Percentiles rank a stretch among this genome's conserved stretches.
Evolutionary conservation across 2,888 invertebrate genomes (phyloP).

Genomic region (Anticlea derivata): DNA sequence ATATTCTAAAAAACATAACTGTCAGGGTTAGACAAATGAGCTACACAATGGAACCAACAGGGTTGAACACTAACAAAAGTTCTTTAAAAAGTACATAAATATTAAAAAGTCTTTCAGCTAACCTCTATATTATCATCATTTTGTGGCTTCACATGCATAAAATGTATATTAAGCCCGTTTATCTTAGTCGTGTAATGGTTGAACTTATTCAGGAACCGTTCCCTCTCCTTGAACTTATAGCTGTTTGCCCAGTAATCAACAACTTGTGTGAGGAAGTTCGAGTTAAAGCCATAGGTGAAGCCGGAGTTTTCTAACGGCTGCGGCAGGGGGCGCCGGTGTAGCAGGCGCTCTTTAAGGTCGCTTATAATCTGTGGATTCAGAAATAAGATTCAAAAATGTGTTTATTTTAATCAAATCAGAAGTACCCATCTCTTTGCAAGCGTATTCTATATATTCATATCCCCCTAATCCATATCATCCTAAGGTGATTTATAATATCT

Average conservation of each 20-base stretch:
- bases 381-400: no score
- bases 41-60: no score
- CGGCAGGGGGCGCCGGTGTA: slow-evolving; percentile 67
- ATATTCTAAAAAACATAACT: no score
- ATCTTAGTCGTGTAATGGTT: slow-evolving; percentile 90
- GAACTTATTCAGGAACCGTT: slow-evolving; percentile 88
- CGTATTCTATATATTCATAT: no score
- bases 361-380: slow-evolving; percentile 61
- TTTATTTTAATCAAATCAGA: no score
- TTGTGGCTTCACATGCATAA: slow-evolving; percentile 86
- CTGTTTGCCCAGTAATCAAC: slow-evolving; percentile 91
- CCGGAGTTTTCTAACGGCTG: slow-evolving; percentile 86
- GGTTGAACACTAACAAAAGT: no score
- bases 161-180: slow-evolving; percentile 90
- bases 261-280: slow-evolving; percentile 86
- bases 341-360: slow-evolving; percentile 82
- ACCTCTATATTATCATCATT: slow-evolving; percentile 52
- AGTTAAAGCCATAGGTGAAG: slow-evolving; percentile 93
- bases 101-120: slow-evolving; percentile 36
- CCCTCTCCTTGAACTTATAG: slow-evolving; percentile 87
- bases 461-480: no score
- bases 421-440: no score
- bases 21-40: no score
- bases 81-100: neutral
- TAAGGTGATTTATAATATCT: no score